Base-by-base conservation (phyloP, 2,113 vertebrate genomes). In the Shinisaurus crocodilurus region DNA sequence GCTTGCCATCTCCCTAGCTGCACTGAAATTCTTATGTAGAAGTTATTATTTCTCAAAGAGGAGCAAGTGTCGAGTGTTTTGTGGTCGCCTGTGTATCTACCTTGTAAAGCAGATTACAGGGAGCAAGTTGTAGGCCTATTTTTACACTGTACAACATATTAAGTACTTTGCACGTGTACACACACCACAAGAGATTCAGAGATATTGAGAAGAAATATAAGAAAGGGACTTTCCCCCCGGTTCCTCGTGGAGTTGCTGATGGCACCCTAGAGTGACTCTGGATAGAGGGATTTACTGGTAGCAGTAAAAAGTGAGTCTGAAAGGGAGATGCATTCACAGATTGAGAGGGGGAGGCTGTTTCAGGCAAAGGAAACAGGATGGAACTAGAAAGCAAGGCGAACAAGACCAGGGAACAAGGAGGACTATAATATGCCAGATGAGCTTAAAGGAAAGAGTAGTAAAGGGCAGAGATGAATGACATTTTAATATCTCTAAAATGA, bases 271-370 rank as follows among this genome's bases (percentile, higher is more conserved):
- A 9, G 10, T 72, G 45, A 54, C 18, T 74, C 8, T 60, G 29
- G 27, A 57, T n/a, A 75, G 50, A 63, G 37, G 23, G 15, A 40
- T 40, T 85, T 69, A 40, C 23, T 74, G n/a, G 25, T 5, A 81
- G 74, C 16, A 54, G 2, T 45, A 34, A 72, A 63, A 84, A 72
- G 48, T 34, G 48, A 85, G 45, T 43, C 29, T 45, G 15, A 79
- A 79, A 87, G 29, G 43, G 75, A 80, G 74, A 88, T 45, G 60
- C 29, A 29, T 79, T 79, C 86, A 88, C 86, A 88, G 86, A 79
- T 79, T 88, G 75, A 79, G 86, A 80, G 86, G 86, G 32, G 75
- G 86, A 48, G 86, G 86, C 37, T 88, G 57, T 67, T 88, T 48
- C 40, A 79, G 40, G 40, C 32, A 80, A 40, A 88, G 86, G 86